Conservation (phyloP, 2,888 invertebrate species). For the Zelleria hepariella region DNA sequence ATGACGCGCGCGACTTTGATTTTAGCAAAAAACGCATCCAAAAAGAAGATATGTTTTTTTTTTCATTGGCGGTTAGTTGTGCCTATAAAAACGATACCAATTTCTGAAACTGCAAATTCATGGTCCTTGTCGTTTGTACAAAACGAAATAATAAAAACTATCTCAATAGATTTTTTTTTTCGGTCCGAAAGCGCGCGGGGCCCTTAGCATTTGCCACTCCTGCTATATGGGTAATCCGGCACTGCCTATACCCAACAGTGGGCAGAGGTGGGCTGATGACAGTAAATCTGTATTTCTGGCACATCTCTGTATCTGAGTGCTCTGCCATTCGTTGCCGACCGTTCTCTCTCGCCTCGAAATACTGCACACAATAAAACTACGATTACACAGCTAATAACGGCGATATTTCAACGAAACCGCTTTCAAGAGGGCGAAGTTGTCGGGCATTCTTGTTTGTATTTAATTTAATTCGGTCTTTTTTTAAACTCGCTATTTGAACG, state of each 20-base stretch:
- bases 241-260: not conserved
- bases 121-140: too few relatives aligned
- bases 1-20: too few relatives aligned
- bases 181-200: too few relatives aligned
- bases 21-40: too few relatives aligned
- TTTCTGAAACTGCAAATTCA: too few relatives aligned
- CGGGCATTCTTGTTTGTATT: not conserved
- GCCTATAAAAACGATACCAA: too few relatives aligned
- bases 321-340: not conserved
- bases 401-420: not conserved
- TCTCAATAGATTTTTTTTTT: too few relatives aligned
- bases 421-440: not conserved
- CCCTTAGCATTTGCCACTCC: too few relatives aligned
- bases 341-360: not conserved
- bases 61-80: too few relatives aligned
- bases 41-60: too few relatives aligned
- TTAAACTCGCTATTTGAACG: not conserved
- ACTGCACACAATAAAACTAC: not conserved
- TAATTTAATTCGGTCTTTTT: not conserved
- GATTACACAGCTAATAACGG: not conserved
- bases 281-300: not conserved
- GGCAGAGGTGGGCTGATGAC: not conserved
- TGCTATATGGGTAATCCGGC: too few relatives aligned
- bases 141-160: too few relatives aligned
- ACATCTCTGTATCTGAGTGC: not conserved